Percentiles rank a stretch among this genome's conserved stretches.
Conservation (phyloP, 1,140 invertebrate species). For the Anoplophora glabripennis region DNA sequence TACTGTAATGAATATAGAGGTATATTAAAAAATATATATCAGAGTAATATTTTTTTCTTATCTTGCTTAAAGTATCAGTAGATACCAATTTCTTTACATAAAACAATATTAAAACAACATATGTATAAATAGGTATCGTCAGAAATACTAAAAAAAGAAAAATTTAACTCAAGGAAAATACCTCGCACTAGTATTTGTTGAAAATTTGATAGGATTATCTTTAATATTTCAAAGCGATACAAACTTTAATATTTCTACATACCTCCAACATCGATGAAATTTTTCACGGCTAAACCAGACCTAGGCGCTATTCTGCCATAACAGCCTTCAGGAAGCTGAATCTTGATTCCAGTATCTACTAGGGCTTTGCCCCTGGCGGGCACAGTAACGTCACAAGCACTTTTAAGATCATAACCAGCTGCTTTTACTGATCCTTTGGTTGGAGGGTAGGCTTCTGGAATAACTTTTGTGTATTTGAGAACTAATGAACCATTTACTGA, state of each 20-base stretch:
- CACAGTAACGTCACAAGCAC: constrained; percentile 83
- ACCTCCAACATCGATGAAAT: constrained; percentile 95
- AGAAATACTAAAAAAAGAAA: too few relatives aligned
- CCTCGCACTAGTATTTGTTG: too few relatives aligned
- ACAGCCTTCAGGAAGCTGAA: constrained; percentile 80
- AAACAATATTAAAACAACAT: too few relatives aligned
- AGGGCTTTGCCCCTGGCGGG: constrained; percentile 81
- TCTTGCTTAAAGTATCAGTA: too few relatives aligned
- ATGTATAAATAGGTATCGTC: too few relatives aligned
- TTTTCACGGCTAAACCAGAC: constrained; percentile 92
- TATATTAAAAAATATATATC: too few relatives aligned
- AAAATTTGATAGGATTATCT: background rate
- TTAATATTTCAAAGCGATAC: background rate
- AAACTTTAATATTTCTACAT: constrained; percentile 24
- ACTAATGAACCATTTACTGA: constrained; percentile 28
- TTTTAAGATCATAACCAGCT: constrained; percentile 89
- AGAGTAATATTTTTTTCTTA: too few relatives aligned
- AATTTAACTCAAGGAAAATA: too few relatives aligned
- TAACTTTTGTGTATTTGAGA: constrained; percentile 69
- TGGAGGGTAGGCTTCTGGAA: constrained; percentile 76
- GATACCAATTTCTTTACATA: too few relatives aligned
- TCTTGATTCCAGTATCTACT: constrained; percentile 90
- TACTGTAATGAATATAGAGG: too few relatives aligned
- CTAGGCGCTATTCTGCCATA: constrained; percentile 96
- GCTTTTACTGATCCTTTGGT: constrained; percentile 78